These are phyloP conservation scores for Oegoconia quadripuncta DNA, from an alignment of 2,888 invertebrate species.

Conservation along the genomic window DNA sequence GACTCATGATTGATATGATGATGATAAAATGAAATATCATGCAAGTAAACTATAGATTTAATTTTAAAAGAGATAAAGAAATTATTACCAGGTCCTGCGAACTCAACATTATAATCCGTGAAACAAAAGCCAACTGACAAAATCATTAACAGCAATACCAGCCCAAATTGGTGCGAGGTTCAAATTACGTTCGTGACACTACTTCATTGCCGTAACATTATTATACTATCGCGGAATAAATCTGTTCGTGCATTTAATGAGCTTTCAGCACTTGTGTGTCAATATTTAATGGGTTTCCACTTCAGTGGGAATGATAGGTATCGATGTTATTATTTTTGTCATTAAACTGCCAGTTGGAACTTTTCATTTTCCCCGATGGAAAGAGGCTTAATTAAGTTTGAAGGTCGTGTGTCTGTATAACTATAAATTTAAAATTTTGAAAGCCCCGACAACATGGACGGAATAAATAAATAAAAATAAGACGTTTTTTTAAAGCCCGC, in stretches of 20 bases:
- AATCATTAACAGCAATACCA: constrained; percentile 1
- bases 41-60: too few relatives aligned
- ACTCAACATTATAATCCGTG: constrained; percentile 11
- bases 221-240: constrained; percentile 19
- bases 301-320: constrained; percentile 7
- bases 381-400: too few relatives aligned
- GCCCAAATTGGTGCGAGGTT: background rate
- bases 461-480: too few relatives aligned
- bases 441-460: too few relatives aligned
- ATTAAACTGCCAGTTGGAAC: constrained; percentile 2
- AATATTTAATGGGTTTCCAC: constrained; percentile 10
- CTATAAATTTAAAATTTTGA: too few relatives aligned
- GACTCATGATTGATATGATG: too few relatives aligned
- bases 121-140: constrained; percentile 23
- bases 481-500: too few relatives aligned
- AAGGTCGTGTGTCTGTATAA: too few relatives aligned
- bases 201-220: constrained; percentile 23
- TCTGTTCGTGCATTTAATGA: constrained; percentile 35
- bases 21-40: too few relatives aligned
- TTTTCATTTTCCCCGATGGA: too few relatives aligned
- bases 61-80: too few relatives aligned
- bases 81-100: background rate
- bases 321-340: constrained; percentile 17
- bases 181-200: constrained; percentile 26
- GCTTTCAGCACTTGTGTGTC: constrained; percentile 12